Evolutionary conservation across 2,113 vertebrate species (phyloP).

Genomic region (Pao palembangensis): DNA sequence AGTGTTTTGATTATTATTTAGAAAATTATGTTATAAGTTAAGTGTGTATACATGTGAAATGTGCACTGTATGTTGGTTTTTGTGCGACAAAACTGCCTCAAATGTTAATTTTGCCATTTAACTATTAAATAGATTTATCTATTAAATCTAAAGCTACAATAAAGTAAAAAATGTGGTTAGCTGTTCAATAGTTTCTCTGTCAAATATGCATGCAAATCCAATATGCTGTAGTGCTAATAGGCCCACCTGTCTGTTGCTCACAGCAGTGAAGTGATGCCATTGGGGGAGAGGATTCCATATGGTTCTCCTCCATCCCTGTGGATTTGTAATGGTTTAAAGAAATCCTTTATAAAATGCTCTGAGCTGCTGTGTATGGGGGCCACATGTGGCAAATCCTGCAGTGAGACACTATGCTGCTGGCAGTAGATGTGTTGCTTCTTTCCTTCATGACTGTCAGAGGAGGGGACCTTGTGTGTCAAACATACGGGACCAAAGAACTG

Average conservation of each 20-base stretch:
- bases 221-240: conserved; percentile 11
- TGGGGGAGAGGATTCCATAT: conserved; percentile 27
- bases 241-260: conserved; percentile 31
- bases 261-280: conserved; percentile 19
- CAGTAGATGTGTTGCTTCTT: conserved; percentile 50
- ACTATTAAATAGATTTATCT: too few relatives aligned
- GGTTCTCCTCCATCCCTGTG: background rate
- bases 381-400: conserved; percentile 3
- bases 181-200: too few relatives aligned
- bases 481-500: conserved; percentile 67
- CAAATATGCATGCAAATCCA: background rate
- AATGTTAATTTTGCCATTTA: too few relatives aligned
- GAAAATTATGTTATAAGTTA: too few relatives aligned
- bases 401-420: conserved; percentile 53
- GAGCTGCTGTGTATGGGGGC: conserved; percentile 7
- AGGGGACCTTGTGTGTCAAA: conserved; percentile 54
- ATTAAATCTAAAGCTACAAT: too few relatives aligned
- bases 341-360: conserved; percentile 40
- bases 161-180: too few relatives aligned
- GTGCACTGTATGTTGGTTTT: too few relatives aligned
- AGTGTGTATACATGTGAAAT: too few relatives aligned
- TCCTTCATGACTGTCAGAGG: conserved; percentile 46
- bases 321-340: conserved; percentile 9
- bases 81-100: too few relatives aligned
- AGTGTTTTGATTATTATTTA: background rate